Percentiles rank a stretch among this genome's conserved stretches.
Evolutionary conservation across 2,888 invertebrate species (phyloP).

Genomic region (Sycophila texana): DNA sequence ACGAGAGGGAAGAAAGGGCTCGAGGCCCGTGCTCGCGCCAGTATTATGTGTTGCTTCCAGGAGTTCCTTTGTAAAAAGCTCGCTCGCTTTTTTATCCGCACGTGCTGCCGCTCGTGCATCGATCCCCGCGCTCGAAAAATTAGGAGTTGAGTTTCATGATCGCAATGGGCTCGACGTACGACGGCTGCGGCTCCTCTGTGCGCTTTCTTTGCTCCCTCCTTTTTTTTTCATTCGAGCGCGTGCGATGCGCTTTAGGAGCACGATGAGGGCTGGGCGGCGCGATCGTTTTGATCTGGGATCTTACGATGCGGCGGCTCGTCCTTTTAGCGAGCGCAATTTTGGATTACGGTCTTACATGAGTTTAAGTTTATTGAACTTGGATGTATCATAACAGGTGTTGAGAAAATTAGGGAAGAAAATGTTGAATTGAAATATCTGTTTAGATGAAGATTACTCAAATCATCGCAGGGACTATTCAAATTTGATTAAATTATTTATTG

Average conservation of each 20-base stretch:
- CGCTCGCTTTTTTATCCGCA: slow-evolving; percentile 11
- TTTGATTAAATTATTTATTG: no score
- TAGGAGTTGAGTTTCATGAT: slow-evolving; percentile 37
- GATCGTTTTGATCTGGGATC: background rate
- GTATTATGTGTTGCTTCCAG: slow-evolving; percentile 49
- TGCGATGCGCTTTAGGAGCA: background rate
- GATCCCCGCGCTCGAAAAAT: slow-evolving; percentile 29
- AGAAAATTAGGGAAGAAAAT: no score
- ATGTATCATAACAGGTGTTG: no score
- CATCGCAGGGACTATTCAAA: no score
- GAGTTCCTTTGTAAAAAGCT: slow-evolving; percentile 46
- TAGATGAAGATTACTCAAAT: no score
- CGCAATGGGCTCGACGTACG: background rate
- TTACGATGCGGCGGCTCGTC: no score
- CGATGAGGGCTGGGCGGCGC: background rate
- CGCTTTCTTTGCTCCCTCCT: background rate
- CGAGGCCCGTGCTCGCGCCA: slow-evolving; percentile 12
- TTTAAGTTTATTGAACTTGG: no score
- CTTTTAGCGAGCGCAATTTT: no score
- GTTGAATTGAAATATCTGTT: no score
- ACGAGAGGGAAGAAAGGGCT: slow-evolving; percentile 56
- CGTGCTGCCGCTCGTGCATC: slow-evolving; percentile 22
- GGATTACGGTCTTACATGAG: no score
- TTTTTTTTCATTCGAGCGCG: background rate
- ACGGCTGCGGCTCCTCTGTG: background rate